A percentile compares a stretch with the other conserved stretches of the same genome.
phyloP scores from a whole-genome alignment of 30 jellyfish, hydroid and myxozoan genomes.

The Pseudorhiza aurosa region DNA sequence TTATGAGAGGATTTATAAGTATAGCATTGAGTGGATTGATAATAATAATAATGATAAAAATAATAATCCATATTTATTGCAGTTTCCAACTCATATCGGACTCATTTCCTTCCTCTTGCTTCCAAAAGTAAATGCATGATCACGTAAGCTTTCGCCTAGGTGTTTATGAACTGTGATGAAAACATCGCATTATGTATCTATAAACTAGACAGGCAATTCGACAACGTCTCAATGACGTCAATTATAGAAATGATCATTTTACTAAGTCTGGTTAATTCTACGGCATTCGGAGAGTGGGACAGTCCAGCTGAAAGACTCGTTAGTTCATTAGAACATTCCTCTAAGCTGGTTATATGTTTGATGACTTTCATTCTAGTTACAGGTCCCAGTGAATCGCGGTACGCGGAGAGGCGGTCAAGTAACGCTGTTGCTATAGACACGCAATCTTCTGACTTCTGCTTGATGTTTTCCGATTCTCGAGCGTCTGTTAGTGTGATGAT shows the following conservation, averaged over 20 bases:
- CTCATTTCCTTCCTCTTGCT: too few species aligned
- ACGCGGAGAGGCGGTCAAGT: conserved; percentile 72
- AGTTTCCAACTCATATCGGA: too few species aligned
- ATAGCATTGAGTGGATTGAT: too few species aligned
- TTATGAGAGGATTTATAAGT: too few species aligned
- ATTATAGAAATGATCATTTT: conserved; percentile 39
- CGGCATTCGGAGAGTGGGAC: conserved; percentile 72
- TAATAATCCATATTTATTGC: too few species aligned
- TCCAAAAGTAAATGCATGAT: too few species aligned
- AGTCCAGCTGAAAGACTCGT: conserved; percentile 31
- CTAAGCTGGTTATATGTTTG: conserved; percentile 60
- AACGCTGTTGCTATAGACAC: conserved; percentile 23
- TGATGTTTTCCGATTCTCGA: conserved; percentile 73
- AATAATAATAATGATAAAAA: too few species aligned
- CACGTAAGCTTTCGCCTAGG: too few species aligned
- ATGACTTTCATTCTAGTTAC: conserved; percentile 87
- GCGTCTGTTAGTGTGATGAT: conserved; percentile 64
- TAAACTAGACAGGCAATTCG: conserved; percentile 29
- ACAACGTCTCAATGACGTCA: conserved; percentile 35
- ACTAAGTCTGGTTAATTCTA: conserved; percentile 76
- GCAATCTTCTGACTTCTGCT: conserved; percentile 47
- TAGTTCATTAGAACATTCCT: conserved; percentile 72
- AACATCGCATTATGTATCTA: not conserved
- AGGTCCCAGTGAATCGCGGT: conserved; percentile 93
- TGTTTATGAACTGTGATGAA: too few species aligned